These are phyloP conservation scores for Meles meles DNA, from an alignment of 2,113 vertebrate species.

Conservation along the genomic window DNA sequence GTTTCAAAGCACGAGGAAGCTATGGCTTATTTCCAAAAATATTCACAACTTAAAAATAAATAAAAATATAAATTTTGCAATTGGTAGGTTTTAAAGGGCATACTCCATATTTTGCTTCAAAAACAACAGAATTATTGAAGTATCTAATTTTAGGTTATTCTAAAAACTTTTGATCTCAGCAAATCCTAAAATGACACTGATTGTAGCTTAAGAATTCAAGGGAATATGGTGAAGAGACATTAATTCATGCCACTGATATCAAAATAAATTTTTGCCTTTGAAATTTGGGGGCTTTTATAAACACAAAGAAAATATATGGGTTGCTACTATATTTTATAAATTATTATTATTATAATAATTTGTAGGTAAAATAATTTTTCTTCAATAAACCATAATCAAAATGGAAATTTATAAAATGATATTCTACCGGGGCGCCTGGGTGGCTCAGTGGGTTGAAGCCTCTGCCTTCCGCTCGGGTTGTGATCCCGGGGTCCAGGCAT, in stretches of 20 bases:
- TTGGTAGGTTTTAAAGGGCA: not conserved
- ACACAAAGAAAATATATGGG: not conserved
- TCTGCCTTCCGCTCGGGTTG: too few relatives aligned
- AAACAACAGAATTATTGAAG: not conserved
- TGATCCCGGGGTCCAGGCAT: too few relatives aligned
- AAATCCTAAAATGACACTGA: not conserved
- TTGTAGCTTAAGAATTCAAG: not conserved
- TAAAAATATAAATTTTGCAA: not conserved
- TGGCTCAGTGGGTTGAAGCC: too few relatives aligned
- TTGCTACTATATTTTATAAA: not conserved
- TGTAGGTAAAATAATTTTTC: not conserved
- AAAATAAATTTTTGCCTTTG: not conserved
- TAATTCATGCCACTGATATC: not conserved
- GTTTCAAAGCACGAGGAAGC: not conserved
- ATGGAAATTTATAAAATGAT: not conserved
- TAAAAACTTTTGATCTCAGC: not conserved
- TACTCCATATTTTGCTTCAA: not conserved
- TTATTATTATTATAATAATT: not conserved
- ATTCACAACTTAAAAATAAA: not conserved
- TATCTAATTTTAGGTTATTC: not conserved
- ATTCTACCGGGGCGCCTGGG: too few relatives aligned
- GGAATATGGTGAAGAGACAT: not conserved
- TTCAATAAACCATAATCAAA: not conserved
- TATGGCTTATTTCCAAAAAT: not conserved
- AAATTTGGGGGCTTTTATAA: not conserved